Evolutionary conservation across 2,113 vertebrate species (phyloP).

Genomic region (Brachyhypopomus gauderio): DNA sequence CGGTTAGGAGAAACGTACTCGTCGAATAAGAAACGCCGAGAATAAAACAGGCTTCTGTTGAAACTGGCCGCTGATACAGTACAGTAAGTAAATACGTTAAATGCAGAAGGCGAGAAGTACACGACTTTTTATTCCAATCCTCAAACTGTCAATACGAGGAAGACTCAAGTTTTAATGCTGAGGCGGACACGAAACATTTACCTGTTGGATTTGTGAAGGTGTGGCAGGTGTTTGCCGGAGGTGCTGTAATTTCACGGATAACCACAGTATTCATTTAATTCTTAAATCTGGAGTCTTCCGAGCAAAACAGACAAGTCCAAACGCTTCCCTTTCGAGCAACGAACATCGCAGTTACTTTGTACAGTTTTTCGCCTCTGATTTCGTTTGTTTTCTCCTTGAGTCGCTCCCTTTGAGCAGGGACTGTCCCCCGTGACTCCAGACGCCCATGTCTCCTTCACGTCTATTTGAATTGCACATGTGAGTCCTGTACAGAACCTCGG

Average conservation of each 20-base stretch:
- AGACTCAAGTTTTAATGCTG: neutral
- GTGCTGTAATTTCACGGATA: conserved; percentile 66
- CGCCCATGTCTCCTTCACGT: conserved; percentile 76
- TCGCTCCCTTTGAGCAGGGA: conserved; percentile 46
- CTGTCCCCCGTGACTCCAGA: conserved; percentile 63
- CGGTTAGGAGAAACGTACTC: neutral
- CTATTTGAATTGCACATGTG: conserved; percentile 73
- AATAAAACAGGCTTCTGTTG: neutral
- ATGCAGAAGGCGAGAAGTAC: conserved; percentile 32
- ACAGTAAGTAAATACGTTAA: neutral
- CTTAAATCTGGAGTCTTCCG: conserved; percentile 53
- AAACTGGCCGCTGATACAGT: too few relatives aligned
- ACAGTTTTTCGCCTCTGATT: conserved; percentile 25
- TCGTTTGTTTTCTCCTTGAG: conserved; percentile 32
- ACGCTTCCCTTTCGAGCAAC: conserved; percentile 22
- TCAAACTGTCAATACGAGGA: neutral
- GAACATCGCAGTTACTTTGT: conserved; percentile 34
- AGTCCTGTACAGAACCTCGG: conserved; percentile 46
- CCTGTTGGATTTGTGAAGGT: conserved; percentile 73
- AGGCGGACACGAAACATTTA: conserved; percentile 48
- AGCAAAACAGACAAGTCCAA: conserved; percentile 19
- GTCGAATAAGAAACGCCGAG: neutral
- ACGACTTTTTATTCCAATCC: neutral
- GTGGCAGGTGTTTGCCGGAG: conserved; percentile 70
- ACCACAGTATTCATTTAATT: conserved; percentile 68